Conservation (phyloP, 2,113 vertebrate species). For the Boulengeromyrus knoepffleri region DNA sequence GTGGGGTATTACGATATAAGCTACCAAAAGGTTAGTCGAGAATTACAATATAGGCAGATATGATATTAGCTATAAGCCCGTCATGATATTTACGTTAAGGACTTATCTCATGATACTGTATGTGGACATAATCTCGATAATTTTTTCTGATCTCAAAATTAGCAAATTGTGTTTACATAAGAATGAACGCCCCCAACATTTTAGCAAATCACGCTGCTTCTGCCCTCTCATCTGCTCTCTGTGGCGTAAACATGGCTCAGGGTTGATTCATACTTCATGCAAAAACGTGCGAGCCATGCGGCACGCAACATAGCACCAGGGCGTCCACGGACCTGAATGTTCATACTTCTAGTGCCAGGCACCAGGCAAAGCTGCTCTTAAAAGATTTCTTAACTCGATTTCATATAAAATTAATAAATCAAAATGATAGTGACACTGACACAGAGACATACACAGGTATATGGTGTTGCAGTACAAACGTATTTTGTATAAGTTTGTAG, state of each 20-base stretch:
- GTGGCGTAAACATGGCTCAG: neutral
- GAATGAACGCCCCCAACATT: neutral
- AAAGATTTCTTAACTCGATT: neutral
- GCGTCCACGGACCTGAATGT: neutral
- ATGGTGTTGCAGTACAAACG: neutral
- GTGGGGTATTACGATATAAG: neutral
- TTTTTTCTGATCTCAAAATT: neutral
- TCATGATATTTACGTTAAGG: neutral
- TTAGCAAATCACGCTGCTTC: neutral
- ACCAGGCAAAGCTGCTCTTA: neutral
- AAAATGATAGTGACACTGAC: neutral
- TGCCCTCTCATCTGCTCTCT: neutral
- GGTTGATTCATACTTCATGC: neutral
- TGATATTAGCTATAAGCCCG: neutral
- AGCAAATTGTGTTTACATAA: neutral
- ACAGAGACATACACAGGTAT: neutral
- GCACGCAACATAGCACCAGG: neutral
- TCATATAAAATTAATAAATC: neutral
- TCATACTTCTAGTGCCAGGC: neutral
- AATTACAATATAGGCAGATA: neutral
- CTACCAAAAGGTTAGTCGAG: neutral
- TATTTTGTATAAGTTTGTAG: neutral
- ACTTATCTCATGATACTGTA: neutral
- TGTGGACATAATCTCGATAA: neutral
- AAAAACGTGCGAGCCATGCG: neutral